These are phyloP conservation scores for Leucophenga montana DNA, from an alignment of 2,888 invertebrate genomes.

Conservation along the genomic window DNA sequence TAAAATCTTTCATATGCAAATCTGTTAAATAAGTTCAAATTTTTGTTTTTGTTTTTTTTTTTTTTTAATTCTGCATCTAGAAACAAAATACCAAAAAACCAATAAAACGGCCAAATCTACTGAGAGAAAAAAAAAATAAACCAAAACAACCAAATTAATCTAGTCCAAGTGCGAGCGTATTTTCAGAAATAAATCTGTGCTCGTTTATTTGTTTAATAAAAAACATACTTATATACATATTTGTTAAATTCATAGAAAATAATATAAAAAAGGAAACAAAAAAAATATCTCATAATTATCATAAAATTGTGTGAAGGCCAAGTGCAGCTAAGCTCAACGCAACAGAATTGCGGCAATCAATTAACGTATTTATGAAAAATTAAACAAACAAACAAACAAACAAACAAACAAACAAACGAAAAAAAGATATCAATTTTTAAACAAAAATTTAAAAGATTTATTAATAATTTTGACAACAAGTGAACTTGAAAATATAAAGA, in stretches of 20 bases:
- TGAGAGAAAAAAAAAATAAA: not conserved
- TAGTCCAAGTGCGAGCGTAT: conserved; percentile 7
- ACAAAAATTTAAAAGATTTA: no score
- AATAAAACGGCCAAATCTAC: no score
- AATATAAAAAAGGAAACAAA: no score
- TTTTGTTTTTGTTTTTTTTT: not conserved
- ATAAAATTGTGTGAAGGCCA: conserved; percentile 8
- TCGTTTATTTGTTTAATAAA: not conserved
- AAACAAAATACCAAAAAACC: not conserved
- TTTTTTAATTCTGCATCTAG: not conserved
- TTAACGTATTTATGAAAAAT: conserved; percentile 3
- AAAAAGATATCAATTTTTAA: not conserved
- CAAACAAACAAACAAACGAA: not conserved
- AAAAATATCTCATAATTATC: not conserved
- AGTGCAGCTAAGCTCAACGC: not conserved
- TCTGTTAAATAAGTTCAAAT: conserved; percentile 3
- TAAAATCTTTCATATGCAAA: conserved; percentile 11
- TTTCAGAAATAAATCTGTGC: no score
- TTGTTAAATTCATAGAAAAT: not conserved
- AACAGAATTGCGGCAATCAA: not conserved
- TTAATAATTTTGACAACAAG: no score
- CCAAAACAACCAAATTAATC: not conserved
- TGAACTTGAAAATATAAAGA: no score
- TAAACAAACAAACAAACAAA: not conserved
- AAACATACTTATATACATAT: not conserved